Evolutionary conservation across 2,113 vertebrate species (phyloP), one percentile per base, ranked within the genome.

Genomic region (Abramis brama): DNA sequence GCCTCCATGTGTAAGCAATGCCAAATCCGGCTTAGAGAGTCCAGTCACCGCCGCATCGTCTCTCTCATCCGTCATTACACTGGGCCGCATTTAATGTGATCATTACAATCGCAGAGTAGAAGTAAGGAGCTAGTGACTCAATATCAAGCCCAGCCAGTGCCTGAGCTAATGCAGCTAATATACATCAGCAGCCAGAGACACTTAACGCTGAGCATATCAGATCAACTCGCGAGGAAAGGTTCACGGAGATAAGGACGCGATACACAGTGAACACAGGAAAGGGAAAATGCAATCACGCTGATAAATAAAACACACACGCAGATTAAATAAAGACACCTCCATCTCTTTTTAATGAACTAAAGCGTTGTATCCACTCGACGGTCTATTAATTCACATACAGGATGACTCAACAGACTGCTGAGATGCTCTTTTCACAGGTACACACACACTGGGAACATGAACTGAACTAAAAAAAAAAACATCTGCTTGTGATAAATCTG

Each of bases 11-110:
- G 17, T 27, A 45, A 66, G 74, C 25, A 15, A 60, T 89, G 90
- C 91, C 88, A 91, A 93, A 89, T 93, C 68, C 89, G 87, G 89
- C 92, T 94, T 92, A 90, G 86, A 85, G 68, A 87, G 66, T 57
- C 88, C 85, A 88, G 77, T 85, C 90, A 89, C 93, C 91, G 64
- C 82, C 85, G 82, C 90, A 90, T 89, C 91, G 62, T 90, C 89
- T 73, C 77, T 89, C 86, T 91, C 90, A 92, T 91, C 91, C 83
- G 25, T 90, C 91, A 87, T 92, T 92, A 86, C 86, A 87, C 81
- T 87, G 60, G 36, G 36, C 76, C 85, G 45, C 64, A 68, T 85
- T 90, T 88, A 89, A 90, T 83, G 88, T 84, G 86, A 85, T 93
- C 89, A 89, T 83, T 59, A 79, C 55, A 86, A 78, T 88, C 66